Percentiles rank a stretch among this genome's conserved stretches.
Conservation (phyloP, 2,113 vertebrate genomes). For the Meleagris gallopavo region DNA sequence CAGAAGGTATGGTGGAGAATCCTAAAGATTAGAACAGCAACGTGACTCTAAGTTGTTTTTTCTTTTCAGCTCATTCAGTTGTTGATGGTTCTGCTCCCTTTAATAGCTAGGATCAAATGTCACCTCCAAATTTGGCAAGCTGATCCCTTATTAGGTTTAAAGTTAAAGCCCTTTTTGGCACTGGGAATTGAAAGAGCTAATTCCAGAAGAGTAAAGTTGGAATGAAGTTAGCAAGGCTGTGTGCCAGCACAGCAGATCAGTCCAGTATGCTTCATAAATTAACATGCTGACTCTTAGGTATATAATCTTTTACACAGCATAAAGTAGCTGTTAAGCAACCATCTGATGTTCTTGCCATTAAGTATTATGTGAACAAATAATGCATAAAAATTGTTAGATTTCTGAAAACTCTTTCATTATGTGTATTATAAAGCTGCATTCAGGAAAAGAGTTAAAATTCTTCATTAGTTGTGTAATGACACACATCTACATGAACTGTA, state of each 20-base stretch:
- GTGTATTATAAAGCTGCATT: background rate
- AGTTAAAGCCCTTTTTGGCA: constrained; percentile 70
- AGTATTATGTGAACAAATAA: background rate
- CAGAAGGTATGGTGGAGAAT: background rate
- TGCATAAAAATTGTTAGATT: background rate
- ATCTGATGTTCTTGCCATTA: background rate
- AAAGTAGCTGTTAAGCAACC: background rate
- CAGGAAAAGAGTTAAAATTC: background rate
- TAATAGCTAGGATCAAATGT: constrained; percentile 59
- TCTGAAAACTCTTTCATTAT: background rate
- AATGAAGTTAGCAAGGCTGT: constrained; percentile 22
- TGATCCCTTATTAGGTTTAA: constrained; percentile 73
- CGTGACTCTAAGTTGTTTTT: constrained; percentile 22
- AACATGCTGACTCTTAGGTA: background rate
- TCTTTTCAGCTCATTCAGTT: constrained; percentile 42
- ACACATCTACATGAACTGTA: background rate
- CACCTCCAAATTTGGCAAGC: constrained; percentile 59
- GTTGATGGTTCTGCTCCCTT: constrained; percentile 33
- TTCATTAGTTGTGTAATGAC: background rate
- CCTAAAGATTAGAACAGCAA: background rate
- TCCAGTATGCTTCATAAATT: background rate
- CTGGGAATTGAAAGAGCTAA: constrained; percentile 34
- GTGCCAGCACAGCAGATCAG: constrained; percentile 24
- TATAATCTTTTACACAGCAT: background rate
- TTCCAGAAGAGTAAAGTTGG: constrained; percentile 68